Conservation (phyloP, 2,888 invertebrate species). For the Limnephilus auricula region DNA sequence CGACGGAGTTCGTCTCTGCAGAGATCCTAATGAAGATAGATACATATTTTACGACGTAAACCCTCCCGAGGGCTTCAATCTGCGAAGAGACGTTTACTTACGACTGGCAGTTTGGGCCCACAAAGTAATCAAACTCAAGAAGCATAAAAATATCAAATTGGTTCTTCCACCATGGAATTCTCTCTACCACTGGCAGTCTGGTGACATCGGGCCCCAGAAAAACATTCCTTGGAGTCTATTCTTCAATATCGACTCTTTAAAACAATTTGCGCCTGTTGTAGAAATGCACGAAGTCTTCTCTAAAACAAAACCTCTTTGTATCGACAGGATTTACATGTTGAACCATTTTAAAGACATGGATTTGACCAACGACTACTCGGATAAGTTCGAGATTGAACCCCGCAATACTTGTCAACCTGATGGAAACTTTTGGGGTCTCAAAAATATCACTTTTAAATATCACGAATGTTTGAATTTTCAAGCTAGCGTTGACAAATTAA, state of each 20-base stretch:
- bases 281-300: constrained; percentile 89
- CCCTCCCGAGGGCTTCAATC: constrained; percentile 97
- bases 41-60: constrained; percentile 89
- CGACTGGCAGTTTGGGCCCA: constrained; percentile 91
- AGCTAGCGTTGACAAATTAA: constrained; percentile 83
- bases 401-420: constrained; percentile 74
- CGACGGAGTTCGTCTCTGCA: background rate
- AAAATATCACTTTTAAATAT: constrained; percentile 81
- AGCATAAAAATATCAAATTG: constrained; percentile 71
- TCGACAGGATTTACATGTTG: constrained; percentile 89
- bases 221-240: constrained; percentile 89
- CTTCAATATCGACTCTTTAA: constrained; percentile 89
- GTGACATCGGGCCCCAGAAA: constrained; percentile 76
- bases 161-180: constrained; percentile 96
- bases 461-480: constrained; percentile 90
- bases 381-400: constrained; percentile 84
- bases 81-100: constrained; percentile 97
- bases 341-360: constrained; percentile 93
- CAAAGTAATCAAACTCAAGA: constrained; percentile 78
- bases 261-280: constrained; percentile 88
- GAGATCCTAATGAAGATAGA: constrained; percentile 4
- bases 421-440: constrained; percentile 84
- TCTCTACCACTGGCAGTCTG: constrained; percentile 92
- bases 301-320: constrained; percentile 69
- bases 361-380: constrained; percentile 86